Conservation (phyloP, 2,797 vertebrate species). For the Dermochelys coriacea region DNA sequence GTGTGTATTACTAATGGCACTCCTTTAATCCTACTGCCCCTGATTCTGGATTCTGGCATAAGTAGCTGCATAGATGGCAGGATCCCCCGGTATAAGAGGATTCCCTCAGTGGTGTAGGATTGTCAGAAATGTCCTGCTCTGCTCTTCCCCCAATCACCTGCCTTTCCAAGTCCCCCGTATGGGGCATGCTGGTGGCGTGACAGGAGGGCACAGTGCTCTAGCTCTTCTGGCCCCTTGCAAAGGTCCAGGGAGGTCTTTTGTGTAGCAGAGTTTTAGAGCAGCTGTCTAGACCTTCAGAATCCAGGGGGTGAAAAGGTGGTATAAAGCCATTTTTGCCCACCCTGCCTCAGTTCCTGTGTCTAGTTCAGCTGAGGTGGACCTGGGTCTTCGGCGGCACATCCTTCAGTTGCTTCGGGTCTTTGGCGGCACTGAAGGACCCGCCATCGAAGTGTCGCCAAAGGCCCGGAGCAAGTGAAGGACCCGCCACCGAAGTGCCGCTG, state of each 20-base stretch:
- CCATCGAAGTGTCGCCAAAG: too few relatives aligned
- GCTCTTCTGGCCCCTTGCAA: neutral
- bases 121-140: too few relatives aligned
- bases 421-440: too few relatives aligned
- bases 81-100: neutral
- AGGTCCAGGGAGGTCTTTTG: neutral
- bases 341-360: neutral
- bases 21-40: neutral
- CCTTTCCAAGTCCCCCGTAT: too few relatives aligned
- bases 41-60: neutral
- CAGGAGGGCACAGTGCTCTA: neutral
- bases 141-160: too few relatives aligned
- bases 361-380: accelerated
- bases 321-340: neutral
- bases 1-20: neutral
- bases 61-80: neutral
- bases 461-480: too few relatives aligned
- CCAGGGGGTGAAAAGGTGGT: neutral
- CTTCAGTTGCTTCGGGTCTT: too few relatives aligned
- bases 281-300: neutral
- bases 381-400: neutral
- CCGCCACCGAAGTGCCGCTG: too few relatives aligned
- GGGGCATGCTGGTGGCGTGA: neutral
- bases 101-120: neutral
- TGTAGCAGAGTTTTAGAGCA: neutral